These are phyloP conservation scores for Bombus fervidus DNA, from an alignment of 1,140 invertebrate species.

Conservation along the genomic window DNA sequence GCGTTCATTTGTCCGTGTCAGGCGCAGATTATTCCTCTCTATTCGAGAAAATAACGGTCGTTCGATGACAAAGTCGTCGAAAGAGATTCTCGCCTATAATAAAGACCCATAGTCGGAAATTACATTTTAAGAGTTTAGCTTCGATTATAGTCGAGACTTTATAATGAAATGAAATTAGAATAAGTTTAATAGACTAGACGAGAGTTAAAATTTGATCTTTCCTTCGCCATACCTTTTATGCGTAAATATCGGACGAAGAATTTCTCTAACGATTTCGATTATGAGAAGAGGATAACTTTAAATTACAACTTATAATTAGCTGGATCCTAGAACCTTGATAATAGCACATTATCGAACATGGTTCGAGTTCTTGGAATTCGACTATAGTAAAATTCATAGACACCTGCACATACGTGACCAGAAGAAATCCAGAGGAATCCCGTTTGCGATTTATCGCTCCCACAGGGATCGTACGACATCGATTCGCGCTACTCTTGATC, in stretches of 20 bases:
- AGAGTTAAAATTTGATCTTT: not conserved
- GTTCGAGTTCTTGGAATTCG: not conserved
- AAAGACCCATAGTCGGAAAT: too few relatives aligned
- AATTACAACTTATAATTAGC: not conserved
- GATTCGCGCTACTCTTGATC: constrained; percentile 35
- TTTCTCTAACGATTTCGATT: constrained; percentile 5
- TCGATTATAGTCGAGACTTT: not conserved
- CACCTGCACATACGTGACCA: not conserved
- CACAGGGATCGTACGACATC: constrained; percentile 45
- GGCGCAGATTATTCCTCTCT: not conserved
- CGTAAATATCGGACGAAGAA: not conserved
- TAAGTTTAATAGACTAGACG: not conserved
- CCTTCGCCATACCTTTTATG: not conserved
- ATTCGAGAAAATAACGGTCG: not conserved
- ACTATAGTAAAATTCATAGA: constrained; percentile 44
- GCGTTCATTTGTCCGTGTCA: not conserved
- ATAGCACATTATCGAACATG: not conserved
- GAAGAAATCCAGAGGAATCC: constrained; percentile 42
- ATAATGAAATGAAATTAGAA: not conserved
- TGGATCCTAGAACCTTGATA: not conserved
- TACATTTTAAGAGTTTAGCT: not conserved
- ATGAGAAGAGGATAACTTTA: too few relatives aligned
- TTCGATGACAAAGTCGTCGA: not conserved
- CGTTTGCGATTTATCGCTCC: constrained; percentile 54
- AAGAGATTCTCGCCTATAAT: too few relatives aligned